These are phyloP conservation scores for Jaculus jaculus DNA, from an alignment of 2,113 vertebrate species.

Conservation along the genomic window DNA sequence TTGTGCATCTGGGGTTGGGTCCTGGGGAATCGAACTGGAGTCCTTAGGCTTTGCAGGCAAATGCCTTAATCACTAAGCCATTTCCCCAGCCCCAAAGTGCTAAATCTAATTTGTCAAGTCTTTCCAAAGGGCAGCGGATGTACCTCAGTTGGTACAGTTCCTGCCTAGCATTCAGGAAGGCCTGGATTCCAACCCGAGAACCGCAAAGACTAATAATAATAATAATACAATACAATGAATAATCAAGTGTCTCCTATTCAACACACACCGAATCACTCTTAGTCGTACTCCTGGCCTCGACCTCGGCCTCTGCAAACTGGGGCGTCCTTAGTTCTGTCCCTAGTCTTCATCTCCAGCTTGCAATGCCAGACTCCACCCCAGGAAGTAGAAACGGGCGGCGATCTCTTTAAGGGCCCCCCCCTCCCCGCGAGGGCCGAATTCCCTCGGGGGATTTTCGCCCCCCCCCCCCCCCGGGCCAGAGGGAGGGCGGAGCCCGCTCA, in stretches of 20 bases:
- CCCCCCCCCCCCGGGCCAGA: accelerated
- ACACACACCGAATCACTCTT: background rate
- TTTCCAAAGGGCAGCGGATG: background rate
- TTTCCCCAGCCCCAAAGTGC: too few species aligned
- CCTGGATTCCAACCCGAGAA: background rate
- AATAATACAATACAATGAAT: too few species aligned
- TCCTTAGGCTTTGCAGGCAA: too few species aligned
- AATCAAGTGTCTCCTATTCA: background rate
- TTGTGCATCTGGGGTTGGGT: too few species aligned
- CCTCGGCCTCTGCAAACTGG: too few species aligned
- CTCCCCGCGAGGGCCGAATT: background rate
- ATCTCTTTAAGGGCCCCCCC: too few species aligned
- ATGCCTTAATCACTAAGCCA: too few species aligned
- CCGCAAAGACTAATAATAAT: background rate
- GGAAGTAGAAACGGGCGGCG: accelerated
- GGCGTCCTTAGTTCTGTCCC: background rate
- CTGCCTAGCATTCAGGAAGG: background rate
- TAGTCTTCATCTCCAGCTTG: too few species aligned
- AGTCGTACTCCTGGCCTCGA: accelerated
- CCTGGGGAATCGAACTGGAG: too few species aligned
- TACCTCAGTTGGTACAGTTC: background rate
- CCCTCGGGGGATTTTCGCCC: accelerated
- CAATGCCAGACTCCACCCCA: accelerated
- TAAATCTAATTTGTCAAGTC: background rate
- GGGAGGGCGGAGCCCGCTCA: slow-evolving; percentile 9